Percentiles rank a stretch among this genome's conserved stretches.
Evolutionary conservation across 64 coral and sea anemone species (phyloP).

Genomic region (Stichodactyla helianthus): DNA sequence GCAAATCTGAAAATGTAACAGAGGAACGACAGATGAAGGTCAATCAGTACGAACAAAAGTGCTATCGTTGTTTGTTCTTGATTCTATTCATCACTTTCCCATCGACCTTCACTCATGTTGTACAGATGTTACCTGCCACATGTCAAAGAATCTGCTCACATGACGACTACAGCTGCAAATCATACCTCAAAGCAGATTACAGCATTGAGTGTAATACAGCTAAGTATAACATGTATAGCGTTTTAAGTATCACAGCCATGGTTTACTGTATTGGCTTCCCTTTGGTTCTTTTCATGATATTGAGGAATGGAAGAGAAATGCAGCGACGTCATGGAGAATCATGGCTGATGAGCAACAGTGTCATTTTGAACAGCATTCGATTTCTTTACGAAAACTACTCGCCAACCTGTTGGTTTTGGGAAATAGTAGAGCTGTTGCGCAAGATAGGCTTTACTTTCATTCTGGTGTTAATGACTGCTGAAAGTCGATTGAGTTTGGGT

Average conservation of each 20-base stretch:
- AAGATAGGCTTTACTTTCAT: slow-evolving; percentile 28
- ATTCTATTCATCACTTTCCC: slow-evolving; percentile 17
- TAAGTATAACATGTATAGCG: too few relatives aligned
- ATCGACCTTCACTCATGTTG: not conserved
- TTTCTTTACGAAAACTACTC: slow-evolving; percentile 26
- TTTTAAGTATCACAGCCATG: not conserved
- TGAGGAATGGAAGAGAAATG: slow-evolving; percentile 18
- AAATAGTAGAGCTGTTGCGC: slow-evolving; percentile 43
- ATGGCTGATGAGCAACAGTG: not conserved
- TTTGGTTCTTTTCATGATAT: not conserved
- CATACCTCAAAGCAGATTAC: slow-evolving; percentile 16
- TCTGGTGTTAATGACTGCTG: slow-evolving; percentile 5
- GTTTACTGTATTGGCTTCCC: slow-evolving; percentile 27
- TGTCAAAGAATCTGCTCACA: not conserved
- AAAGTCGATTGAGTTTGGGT: slow-evolving; percentile 38
- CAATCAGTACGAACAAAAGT: not conserved
- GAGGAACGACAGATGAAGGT: not conserved
- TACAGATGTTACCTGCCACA: not conserved
- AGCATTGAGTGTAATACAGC: not conserved
- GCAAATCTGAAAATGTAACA: not conserved
- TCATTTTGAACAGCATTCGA: slow-evolving; percentile 20
- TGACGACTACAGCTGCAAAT: not conserved
- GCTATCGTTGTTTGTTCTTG: not conserved
- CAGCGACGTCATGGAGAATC: not conserved
- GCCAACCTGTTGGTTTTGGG: slow-evolving; percentile 46